Evolutionary conservation across 2,888 invertebrate species (phyloP).

Genomic region (Rhaphigaster nebulosa): DNA sequence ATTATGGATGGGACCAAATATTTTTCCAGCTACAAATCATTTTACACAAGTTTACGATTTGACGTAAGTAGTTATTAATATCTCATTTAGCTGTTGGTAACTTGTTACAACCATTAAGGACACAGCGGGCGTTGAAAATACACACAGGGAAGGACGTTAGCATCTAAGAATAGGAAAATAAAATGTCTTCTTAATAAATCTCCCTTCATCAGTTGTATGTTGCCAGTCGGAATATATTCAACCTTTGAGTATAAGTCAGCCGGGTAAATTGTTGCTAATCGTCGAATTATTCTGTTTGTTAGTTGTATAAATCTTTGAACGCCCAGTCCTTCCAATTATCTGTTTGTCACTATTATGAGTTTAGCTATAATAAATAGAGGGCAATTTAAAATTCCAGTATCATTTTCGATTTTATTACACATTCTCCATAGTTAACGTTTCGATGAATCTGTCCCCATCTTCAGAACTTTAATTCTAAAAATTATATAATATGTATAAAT

Average conservation of each 20-base stretch:
- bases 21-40: not conserved
- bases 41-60: not conserved
- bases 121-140: not conserved
- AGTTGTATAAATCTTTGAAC: not conserved
- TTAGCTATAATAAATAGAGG: no score
- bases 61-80: conserved; percentile 4
- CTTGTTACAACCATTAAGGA: conserved; percentile 7
- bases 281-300: conserved; percentile 11
- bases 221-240: conserved; percentile 24
- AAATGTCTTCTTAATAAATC: conserved; percentile 44
- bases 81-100: not conserved
- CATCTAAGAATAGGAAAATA: conserved; percentile 47
- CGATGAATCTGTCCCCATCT: no score
- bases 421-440: no score
- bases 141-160: not conserved
- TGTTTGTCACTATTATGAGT: not conserved
- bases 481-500: no score
- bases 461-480: no score
- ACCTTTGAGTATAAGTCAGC: not conserved
- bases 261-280: conserved; percentile 7
- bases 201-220: conserved; percentile 5
- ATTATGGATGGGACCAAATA: not conserved
- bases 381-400: no score
- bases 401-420: no score
- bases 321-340: not conserved